Percentiles rank a stretch among this genome's conserved stretches.
Conservation (phyloP, 1,140 invertebrate species). For the Phocides pigmalion region DNA sequence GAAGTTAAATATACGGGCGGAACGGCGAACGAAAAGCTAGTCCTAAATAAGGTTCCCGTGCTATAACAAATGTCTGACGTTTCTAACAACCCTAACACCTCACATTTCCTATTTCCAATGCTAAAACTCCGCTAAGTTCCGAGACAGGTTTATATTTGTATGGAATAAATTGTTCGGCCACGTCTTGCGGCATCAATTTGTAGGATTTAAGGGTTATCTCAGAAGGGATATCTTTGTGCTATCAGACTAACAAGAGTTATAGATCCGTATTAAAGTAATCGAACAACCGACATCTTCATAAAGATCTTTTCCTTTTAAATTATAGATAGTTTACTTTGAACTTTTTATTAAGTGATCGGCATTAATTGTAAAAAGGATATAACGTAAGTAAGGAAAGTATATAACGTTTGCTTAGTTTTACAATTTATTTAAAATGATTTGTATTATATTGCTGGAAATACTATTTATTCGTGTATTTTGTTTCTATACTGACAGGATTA, state of each 20-base stretch:
- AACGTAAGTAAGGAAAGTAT: no score
- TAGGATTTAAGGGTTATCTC: conserved; percentile 28
- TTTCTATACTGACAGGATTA: no score
- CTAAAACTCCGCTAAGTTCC: conserved; percentile 20
- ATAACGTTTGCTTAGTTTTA: no score
- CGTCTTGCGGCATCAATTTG: conserved; percentile 32
- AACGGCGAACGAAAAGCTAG: neutral
- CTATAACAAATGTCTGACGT: conserved; percentile 33
- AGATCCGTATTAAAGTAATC: conserved; percentile 10
- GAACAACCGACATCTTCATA: conserved; percentile 12
- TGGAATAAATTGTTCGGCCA: conserved; percentile 27
- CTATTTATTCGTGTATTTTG: no score
- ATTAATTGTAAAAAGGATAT: no score
- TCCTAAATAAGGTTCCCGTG: conserved; percentile 21
- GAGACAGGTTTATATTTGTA: conserved; percentile 31
- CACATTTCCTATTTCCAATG: conserved; percentile 34
- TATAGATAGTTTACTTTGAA: no score
- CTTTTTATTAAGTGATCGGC: no score
- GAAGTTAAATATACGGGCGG: neutral
- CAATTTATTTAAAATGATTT: no score
- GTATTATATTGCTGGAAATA: no score
- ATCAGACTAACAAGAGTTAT: conserved; percentile 10
- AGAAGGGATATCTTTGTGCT: conserved; percentile 14
- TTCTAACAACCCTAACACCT: conserved; percentile 27
- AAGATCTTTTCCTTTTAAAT: neutral